These are phyloP conservation scores for Cantharis nigra DNA, from an alignment of 2,888 invertebrate genomes.

Conservation along the genomic window DNA sequence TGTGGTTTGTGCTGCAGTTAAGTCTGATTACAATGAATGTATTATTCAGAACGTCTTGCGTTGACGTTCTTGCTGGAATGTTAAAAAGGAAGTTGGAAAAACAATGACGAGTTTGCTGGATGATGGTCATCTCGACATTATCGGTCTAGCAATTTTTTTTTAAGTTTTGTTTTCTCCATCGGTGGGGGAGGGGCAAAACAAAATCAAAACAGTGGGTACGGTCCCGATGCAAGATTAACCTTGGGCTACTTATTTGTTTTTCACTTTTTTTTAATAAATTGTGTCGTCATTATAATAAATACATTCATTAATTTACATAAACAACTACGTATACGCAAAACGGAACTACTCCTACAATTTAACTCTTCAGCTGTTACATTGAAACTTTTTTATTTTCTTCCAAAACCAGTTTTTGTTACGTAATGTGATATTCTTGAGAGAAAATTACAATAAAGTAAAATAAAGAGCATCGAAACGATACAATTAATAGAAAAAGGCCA, in stretches of 20 bases:
- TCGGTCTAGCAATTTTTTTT: not conserved
- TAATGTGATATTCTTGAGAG: not conserved
- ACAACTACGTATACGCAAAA: not conserved
- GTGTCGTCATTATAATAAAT: not conserved
- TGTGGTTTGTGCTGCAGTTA: not conserved
- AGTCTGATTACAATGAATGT: conserved; percentile 12
- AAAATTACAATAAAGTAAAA: not conserved
- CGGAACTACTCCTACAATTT: not conserved
- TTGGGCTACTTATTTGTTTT: not conserved
- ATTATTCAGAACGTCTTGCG: conserved; percentile 17
- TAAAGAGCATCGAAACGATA: not conserved
- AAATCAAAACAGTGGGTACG: not conserved
- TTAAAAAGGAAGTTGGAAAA: conserved; percentile 13
- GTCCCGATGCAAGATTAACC: not conserved
- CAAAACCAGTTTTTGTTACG: not conserved
- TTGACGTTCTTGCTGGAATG: conserved; percentile 12
- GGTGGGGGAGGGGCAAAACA: too few relatives aligned
- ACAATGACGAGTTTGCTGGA: not conserved
- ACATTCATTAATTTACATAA: not conserved
- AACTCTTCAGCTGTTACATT: not conserved
- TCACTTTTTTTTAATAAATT: not conserved
- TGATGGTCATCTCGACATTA: not conserved
- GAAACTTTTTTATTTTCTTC: not conserved
- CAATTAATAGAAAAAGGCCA: not conserved
- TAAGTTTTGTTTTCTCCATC: not conserved